Percentiles rank a stretch among this genome's conserved stretches.
phyloP scores from a whole-genome alignment of 2,113 vertebrate species.

The Tautogolabrus adspersus region DNA sequence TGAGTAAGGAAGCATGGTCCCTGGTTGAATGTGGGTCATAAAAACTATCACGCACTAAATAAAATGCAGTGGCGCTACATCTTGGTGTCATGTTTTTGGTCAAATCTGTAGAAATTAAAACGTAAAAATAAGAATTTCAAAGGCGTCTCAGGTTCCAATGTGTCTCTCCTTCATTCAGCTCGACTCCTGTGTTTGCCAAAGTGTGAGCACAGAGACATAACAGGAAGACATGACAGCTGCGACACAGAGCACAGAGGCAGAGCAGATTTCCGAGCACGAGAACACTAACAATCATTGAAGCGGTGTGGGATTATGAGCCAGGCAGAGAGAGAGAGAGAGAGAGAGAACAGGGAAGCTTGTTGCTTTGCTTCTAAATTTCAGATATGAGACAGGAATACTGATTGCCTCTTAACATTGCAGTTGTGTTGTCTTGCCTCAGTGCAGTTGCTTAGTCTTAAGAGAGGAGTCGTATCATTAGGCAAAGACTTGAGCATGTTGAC shows the following conservation, averaged over 20 bases:
- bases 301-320: slow-evolving; percentile 15
- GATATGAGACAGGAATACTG: slow-evolving; percentile 57
- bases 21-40: no score
- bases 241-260: slow-evolving; percentile 19
- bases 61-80: background rate
- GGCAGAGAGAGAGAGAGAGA: background rate
- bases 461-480: slow-evolving; percentile 57
- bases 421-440: slow-evolving; percentile 21
- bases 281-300: slow-evolving; percentile 39
- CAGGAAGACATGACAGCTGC: slow-evolving; percentile 38
- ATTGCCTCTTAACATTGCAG: slow-evolving; percentile 42
- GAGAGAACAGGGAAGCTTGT: slow-evolving; percentile 29
- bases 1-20: background rate
- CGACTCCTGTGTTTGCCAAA: slow-evolving; percentile 14
- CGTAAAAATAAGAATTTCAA: background rate
- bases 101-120: background rate
- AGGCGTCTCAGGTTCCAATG: background rate
- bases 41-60: no score
- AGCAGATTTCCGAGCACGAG: slow-evolving; percentile 35
- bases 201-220: slow-evolving; percentile 15
- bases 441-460: slow-evolving; percentile 42
- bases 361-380: slow-evolving; percentile 17
- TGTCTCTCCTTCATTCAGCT: slow-evolving; percentile 4
- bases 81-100: background rate
- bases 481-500: slow-evolving; percentile 56